A percentile compares a stretch with the other conserved stretches of the same genome.
Evolutionary conservation across 2,113 vertebrate genomes (phyloP).

Genomic region (Shinisaurus crocodilurus): DNA sequence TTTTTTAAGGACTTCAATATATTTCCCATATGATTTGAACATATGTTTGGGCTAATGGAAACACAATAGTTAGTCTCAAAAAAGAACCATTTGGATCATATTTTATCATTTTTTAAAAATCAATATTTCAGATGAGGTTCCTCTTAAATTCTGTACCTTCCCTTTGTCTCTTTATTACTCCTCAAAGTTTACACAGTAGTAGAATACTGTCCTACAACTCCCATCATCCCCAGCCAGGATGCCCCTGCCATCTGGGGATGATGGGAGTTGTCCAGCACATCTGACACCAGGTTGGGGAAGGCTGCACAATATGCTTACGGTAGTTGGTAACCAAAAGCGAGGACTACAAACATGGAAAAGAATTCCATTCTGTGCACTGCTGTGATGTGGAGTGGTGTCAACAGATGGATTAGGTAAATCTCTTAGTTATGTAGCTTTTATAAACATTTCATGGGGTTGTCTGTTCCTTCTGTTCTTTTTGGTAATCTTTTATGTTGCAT

Average conservation of each 20-base stretch:
- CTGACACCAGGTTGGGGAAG: too few species aligned
- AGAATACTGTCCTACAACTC: too few species aligned
- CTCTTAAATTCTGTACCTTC: background rate
- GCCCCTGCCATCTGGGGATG: too few species aligned
- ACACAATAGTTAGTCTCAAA: background rate
- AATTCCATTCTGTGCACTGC: background rate
- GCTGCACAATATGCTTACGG: background rate
- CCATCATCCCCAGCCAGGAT: too few species aligned
- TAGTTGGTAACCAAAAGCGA: background rate
- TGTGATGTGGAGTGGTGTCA: background rate
- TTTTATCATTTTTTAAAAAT: background rate
- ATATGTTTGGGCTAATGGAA: background rate
- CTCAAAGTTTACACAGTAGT: background rate
- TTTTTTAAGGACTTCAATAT: background rate
- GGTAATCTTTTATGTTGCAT: constrained; percentile 16
- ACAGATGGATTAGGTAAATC: background rate
- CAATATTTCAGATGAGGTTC: background rate
- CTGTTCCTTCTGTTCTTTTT: constrained; percentile 1
- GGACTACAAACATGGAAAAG: background rate
- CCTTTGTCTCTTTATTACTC: background rate
- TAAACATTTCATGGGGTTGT: constrained; percentile 20
- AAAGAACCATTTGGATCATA: background rate
- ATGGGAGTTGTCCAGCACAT: too few species aligned
- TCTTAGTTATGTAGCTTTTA: constrained; percentile 30
- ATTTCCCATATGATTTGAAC: background rate